Base-by-base conservation (phyloP, 2,797 vertebrate genomes). In the Gymnodraco acuticeps region DNA sequence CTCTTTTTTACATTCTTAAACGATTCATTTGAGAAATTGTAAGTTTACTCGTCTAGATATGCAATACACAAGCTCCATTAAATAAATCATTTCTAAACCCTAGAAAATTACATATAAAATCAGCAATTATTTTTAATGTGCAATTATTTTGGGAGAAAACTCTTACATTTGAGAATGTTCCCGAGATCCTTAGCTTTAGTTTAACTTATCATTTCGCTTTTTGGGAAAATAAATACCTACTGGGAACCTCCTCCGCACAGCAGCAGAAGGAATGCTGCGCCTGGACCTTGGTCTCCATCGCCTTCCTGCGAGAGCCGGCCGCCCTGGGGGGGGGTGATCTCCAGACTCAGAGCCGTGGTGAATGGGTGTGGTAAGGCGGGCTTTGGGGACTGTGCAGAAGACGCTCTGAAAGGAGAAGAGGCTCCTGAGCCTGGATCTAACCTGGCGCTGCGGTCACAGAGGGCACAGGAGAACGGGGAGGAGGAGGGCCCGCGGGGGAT, bases 401-500 rank as follows among this genome's bases (percentile, higher is more conserved):
- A 93, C 9, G 91, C 90, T 73, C 88, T 92, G 2, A 92, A 93
- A 2, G 94, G 88, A 52, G 70, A 80, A 15, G 93, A 94, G 33
- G 94, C 75, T 61, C 89, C 88, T 0, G 90, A 73, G 14, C 59
- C 83, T 16, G 92, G 81, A n/a, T 84, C 84, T 73, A 38, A 62
- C 85, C 66, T 88, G 83, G 73, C 83, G 91, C 82, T 92, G 87
- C 12, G 94, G 88, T 58, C 93, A 92, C 88, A 99, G 74, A 84
- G 77, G 51, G 76, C 90, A 45, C 94, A 95, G 68, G 83, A 74
- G 8, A 92, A 70, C 0, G 96, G 97, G 27, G 95, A 95, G 54
- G 94, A 94, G 0, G 84, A 84, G n/a, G 96, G 97, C 3, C 96
- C 96, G 0, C 94, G 95, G 2, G 96, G 97, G 20, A 95, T 53